Evolutionary conservation across 37 sponge, comb jelly and placozoan genomes (phyloP), one percentile per base, ranked within the genome.

Genomic region (Halisarca cf. caerulea): DNA sequence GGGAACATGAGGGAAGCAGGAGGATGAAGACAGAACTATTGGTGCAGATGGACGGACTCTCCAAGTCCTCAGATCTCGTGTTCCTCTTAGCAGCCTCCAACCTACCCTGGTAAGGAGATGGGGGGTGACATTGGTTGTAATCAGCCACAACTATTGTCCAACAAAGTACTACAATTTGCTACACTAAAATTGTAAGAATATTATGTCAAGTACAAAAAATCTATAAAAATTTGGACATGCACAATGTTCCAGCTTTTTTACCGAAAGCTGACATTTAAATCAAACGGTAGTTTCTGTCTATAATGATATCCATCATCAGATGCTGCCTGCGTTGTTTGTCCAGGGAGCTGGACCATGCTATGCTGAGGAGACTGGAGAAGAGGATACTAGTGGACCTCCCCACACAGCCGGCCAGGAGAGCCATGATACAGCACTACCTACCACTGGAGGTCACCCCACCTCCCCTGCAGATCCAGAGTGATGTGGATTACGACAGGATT

Each of bases 1-100:
- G 91, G 37, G 99, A 99, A 75, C 99, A 99, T 83, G 99, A 99
- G 79, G 97, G 95, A 0, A 94, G 95, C 47, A 79, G 91, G 33
- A 84, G 99, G 0, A 93, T 99, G 99, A 99, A 99, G 85, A 99
- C 97, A 28, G 99, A 99, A 81, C 91, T 99, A 0, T 78, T 99
- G 66, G 91, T 96, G 11, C 99, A 99, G 57, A 99, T 99, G 99
- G 99, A 99, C 83, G 99, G 99, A 0, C 90, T 96, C 25, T 91
- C 99, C 11, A 90, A 90, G 75, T 94, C 97, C 27, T 79, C 84
- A 30, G 97, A 99, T 72, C 81, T 96, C 0, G 99, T 99, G 32
- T 96, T 99, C 83, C 83, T 99, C 11, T 82, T 99, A 42, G 99
- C 99, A 41, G 97, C 99, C 35, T 93, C 95, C 21, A 99, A 99